A percentile compares a stretch with the other conserved stretches of the same genome.
Evolutionary conservation across 2,888 invertebrate genomes (phyloP).

Genomic region (Lasioglossum calceatum): DNA sequence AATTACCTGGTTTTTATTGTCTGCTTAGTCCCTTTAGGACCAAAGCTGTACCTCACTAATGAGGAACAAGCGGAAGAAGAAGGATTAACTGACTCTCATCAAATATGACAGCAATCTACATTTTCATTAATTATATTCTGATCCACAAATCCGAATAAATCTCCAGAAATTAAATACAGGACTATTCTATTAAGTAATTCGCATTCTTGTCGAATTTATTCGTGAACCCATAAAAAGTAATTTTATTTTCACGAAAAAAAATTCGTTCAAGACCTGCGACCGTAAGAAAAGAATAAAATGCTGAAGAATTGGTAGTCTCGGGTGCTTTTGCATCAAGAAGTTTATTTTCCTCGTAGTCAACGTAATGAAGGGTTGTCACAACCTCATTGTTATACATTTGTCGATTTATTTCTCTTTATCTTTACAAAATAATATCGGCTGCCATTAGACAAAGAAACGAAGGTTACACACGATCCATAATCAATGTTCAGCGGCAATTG

Average conservation of each 20-base stretch:
- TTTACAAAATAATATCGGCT: slow-evolving; percentile 80
- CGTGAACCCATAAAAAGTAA: not conserved
- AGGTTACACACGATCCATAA: slow-evolving; percentile 61
- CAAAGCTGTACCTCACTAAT: no score
- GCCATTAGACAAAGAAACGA: slow-evolving; percentile 76
- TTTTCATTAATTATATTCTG: not conserved
- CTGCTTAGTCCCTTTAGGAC: no score
- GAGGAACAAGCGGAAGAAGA: no score
- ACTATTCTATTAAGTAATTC: no score
- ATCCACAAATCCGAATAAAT: not conserved
- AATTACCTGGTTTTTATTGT: not conserved
- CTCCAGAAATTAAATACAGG: not conserved
- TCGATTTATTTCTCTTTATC: slow-evolving; percentile 79
- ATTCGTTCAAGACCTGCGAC: not conserved
- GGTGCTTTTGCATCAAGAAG: not conserved
- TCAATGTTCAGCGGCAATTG: slow-evolving; percentile 54
- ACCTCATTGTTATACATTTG: slow-evolving; percentile 58
- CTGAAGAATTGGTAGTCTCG: not conserved
- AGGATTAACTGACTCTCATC: no score
- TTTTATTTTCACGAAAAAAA: not conserved
- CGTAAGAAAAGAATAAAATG: not conserved
- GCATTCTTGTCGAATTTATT: no score
- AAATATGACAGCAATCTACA: no score
- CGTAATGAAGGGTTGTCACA: slow-evolving; percentile 17
- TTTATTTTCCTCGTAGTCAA: not conserved